Percentiles rank a stretch among this genome's conserved stretches.
Evolutionary conservation across 1,140 invertebrate genomes (phyloP).

Genomic region (Diachasma alloeum): DNA sequence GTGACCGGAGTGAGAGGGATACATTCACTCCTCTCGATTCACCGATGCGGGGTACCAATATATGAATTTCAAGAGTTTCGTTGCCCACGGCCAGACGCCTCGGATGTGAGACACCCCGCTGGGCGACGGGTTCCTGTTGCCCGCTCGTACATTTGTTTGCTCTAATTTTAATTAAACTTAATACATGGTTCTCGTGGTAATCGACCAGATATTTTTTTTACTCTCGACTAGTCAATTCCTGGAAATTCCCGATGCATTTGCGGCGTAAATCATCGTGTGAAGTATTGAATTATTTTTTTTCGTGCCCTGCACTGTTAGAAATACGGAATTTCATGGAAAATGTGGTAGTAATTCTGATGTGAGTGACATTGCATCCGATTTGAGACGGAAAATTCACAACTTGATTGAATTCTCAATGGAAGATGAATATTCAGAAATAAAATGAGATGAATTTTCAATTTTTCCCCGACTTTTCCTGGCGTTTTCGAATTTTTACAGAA

Average conservation of each 20-base stretch:
- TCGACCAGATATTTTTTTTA: slow-evolving; percentile 30
- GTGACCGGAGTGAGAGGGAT: background rate
- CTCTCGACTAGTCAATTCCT: slow-evolving; percentile 31
- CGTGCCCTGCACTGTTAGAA: too few species aligned
- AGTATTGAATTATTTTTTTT: background rate
- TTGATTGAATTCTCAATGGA: too few species aligned
- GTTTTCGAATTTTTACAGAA: too few species aligned
- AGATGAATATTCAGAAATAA: too few species aligned
- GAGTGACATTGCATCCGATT: too few species aligned
- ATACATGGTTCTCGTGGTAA: slow-evolving; percentile 43
- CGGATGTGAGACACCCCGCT: slow-evolving; percentile 36
- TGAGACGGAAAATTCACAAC: too few species aligned
- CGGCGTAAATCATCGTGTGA: background rate
- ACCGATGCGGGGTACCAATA: slow-evolving; percentile 26
- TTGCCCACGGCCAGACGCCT: slow-evolving; percentile 20
- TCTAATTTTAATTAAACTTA: slow-evolving; percentile 56
- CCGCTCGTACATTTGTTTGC: slow-evolving; percentile 38
- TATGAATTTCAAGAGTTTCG: slow-evolving; percentile 29
- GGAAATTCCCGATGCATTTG: slow-evolving; percentile 19
- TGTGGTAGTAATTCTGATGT: too few species aligned
- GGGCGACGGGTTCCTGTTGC: slow-evolving; percentile 21
- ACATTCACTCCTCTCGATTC: background rate
- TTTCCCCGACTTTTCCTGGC: too few species aligned
- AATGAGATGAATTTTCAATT: too few species aligned
- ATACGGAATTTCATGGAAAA: too few species aligned